phyloP scores from a whole-genome alignment of 1,140 invertebrate species.

The Pentalonia nigronervosa region DNA sequence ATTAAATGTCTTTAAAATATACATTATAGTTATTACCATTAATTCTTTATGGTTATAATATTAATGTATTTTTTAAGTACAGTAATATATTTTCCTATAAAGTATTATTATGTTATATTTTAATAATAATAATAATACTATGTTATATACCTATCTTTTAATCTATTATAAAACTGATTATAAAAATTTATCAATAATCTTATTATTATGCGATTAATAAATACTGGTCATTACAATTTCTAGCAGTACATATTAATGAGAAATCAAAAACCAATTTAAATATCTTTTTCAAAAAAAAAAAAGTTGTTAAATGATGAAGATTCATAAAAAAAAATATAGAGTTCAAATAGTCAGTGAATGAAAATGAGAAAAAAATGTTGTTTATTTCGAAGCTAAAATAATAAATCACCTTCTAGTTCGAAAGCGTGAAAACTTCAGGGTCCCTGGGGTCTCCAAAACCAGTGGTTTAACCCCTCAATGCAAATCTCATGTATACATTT shows the following conservation, averaged over 20 bases:
- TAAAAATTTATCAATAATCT: not conserved
- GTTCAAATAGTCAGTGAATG: not conserved
- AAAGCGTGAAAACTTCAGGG: not conserved
- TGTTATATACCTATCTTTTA: no score
- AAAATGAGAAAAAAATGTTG: not conserved
- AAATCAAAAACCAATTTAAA: not conserved
- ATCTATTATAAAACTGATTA: not conserved
- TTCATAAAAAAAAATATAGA: not conserved
- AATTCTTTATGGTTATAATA: no score
- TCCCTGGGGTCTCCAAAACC: not conserved
- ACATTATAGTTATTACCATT: no score
- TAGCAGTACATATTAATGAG: not conserved
- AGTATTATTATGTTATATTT: no score
- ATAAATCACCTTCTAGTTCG: constrained; percentile 14
- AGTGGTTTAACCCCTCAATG: not conserved
- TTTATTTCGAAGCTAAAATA: not conserved
- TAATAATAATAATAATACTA: no score
- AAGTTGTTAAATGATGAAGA: not conserved
- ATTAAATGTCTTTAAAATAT: no score
- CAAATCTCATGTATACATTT: not conserved
- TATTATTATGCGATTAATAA: not conserved
- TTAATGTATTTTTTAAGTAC: no score
- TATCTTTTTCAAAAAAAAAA: not conserved
- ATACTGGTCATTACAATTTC: not conserved
- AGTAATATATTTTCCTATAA: no score